A percentile compares a stretch with the other conserved stretches of the same genome.
phyloP scores from a whole-genome alignment of 2,113 vertebrate genomes.

The Microcebus griseorufus region DNA sequence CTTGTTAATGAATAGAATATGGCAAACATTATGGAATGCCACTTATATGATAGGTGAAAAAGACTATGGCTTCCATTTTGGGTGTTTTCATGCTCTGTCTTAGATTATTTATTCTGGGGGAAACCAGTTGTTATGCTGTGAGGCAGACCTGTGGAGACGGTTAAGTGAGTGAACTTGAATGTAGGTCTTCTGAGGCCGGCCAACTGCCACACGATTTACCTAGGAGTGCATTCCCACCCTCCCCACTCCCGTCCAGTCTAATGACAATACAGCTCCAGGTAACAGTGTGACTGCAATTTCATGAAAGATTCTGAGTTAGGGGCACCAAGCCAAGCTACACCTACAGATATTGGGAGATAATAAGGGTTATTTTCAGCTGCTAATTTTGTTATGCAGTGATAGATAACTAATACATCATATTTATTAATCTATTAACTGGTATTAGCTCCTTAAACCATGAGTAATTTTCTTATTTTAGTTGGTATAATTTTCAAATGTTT shows the following conservation, averaged over 20 bases:
- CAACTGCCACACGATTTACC: accelerated
- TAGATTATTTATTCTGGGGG: not conserved
- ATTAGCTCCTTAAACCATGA: not conserved
- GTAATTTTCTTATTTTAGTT: conserved; percentile 16
- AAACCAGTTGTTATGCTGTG: not conserved
- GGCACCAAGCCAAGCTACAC: not conserved
- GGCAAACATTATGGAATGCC: not conserved
- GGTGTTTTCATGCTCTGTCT: not conserved
- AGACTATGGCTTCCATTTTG: not conserved
- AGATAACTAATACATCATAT: not conserved
- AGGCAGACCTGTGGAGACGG: not conserved
- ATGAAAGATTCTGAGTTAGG: not conserved
- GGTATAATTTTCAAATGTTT: conserved; percentile 2
- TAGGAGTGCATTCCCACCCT: not conserved
- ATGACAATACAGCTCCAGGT: not conserved
- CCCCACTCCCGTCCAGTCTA: not conserved
- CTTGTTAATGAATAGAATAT: not conserved
- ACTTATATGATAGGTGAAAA: not conserved
- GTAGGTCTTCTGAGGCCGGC: not conserved
- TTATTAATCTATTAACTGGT: not conserved
- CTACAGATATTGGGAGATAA: not conserved
- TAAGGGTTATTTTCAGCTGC: not conserved
- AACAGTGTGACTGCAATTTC: not conserved
- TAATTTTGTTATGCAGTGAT: not conserved
- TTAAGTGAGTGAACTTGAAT: not conserved